Evolutionary conservation across 1,140 invertebrate species (phyloP).

Genomic region (Matsumurasca onukii): DNA sequence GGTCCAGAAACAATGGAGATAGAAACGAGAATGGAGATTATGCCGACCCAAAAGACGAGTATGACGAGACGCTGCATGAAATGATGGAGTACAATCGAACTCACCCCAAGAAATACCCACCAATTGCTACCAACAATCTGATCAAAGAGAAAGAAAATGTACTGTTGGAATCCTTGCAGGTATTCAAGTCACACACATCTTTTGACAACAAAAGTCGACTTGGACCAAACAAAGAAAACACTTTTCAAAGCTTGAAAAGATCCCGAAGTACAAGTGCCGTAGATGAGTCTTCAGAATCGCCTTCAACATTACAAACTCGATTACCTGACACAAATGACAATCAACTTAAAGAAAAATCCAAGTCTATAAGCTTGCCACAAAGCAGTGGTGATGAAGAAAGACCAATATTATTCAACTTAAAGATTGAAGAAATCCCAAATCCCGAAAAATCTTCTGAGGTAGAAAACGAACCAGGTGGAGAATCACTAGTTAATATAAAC

Average conservation of each 20-base stretch:
- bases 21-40: background rate
- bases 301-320: background rate
- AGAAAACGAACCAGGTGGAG: background rate
- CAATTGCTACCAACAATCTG: conserved; percentile 7
- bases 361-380: conserved; percentile 17
- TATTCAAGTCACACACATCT: background rate
- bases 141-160: conserved; percentile 30
- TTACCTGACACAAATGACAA: too few species aligned
- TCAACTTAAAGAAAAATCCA: background rate
- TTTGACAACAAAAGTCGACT: conserved; percentile 23
- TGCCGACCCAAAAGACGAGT: conserved; percentile 9
- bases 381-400: background rate
- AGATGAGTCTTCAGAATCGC: background rate
- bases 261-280: background rate
- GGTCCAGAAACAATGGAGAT: conserved; percentile 16
- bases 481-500: too few species aligned
- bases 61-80: conserved; percentile 15
- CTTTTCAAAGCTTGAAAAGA: conserved; percentile 22
- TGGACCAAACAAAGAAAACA: conserved; percentile 27
- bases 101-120: conserved; percentile 12
- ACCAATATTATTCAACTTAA: too few species aligned
- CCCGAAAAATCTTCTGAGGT: background rate
- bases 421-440: background rate
- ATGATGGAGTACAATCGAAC: conserved; percentile 24
- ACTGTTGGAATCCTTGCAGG: conserved; percentile 29